Conservation (phyloP, 2,888 invertebrate genomes). For the Terebella lapidaria region DNA sequence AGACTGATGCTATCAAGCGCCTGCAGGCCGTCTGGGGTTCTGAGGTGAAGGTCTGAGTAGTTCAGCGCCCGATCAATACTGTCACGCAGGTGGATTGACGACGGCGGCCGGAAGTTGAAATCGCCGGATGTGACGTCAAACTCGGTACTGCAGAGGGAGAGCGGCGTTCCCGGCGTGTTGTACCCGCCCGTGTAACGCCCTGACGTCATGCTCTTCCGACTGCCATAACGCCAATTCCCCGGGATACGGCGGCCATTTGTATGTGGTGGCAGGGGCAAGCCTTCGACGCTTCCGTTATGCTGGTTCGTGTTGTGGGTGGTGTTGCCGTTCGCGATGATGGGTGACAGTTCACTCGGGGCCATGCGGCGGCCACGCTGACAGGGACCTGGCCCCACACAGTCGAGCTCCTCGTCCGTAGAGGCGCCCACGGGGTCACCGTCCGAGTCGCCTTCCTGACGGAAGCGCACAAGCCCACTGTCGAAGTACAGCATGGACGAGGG, state of each 20-base stretch:
- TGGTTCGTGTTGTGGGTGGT: neutral
- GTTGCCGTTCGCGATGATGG: neutral
- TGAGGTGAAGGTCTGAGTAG: neutral
- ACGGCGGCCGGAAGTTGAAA: conserved; percentile 34
- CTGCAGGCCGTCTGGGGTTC: neutral
- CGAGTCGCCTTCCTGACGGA: conserved; percentile 19
- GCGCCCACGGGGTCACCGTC: conserved; percentile 12
- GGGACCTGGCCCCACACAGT: neutral
- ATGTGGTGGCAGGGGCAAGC: neutral
- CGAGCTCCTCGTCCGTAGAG: conserved; percentile 21
- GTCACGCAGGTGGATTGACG: conserved; percentile 39
- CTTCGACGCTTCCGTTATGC: neutral
- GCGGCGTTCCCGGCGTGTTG: conserved; percentile 14
- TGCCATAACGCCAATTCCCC: neutral
- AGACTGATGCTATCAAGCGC: neutral
- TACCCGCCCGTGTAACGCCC: neutral
- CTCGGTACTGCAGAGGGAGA: conserved; percentile 17
- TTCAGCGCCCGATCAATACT: conserved; percentile 33
- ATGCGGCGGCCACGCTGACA: neutral
- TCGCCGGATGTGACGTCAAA: conserved; percentile 55
- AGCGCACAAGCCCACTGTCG: conserved; percentile 79
- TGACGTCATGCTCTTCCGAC: neutral
- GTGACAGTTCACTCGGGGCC: neutral
- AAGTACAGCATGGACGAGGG: conserved; percentile 75
- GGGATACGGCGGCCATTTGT: neutral